Percentiles rank a stretch among this genome's conserved stretches.
Conservation (phyloP, 2,113 vertebrate genomes). For the Bufo gargarizans region DNA sequence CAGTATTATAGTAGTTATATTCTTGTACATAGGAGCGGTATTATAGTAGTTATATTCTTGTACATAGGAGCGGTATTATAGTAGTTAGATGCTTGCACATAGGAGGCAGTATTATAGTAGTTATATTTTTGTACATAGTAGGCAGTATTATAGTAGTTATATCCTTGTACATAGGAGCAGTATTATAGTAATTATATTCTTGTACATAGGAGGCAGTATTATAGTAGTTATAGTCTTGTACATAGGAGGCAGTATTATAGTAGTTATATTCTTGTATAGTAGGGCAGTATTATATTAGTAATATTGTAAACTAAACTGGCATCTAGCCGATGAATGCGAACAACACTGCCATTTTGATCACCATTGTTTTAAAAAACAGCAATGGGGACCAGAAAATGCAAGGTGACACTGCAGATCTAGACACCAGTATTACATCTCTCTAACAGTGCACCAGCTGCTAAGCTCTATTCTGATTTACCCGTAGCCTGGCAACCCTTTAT, state of each 20-base stretch:
- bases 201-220: background rate
- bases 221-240: background rate
- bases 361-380: background rate
- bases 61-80: background rate
- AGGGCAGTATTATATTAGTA: no score
- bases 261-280: background rate
- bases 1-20: conserved; percentile 16
- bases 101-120: background rate
- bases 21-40: background rate
- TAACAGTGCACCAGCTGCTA: background rate
- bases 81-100: background rate
- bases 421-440: background rate
- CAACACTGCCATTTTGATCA: background rate
- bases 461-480: background rate
- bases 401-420: conserved; percentile 5
- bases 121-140: no score
- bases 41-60: background rate
- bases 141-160: no score
- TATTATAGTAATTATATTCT: background rate
- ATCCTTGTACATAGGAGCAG: background rate
- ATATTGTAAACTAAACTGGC: background rate
- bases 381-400: background rate
- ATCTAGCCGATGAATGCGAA: background rate
- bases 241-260: background rate
- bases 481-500: background rate